Evolutionary conservation across 92 coral and sea anemone species (phyloP).

Genomic region (Porites cylindrica): DNA sequence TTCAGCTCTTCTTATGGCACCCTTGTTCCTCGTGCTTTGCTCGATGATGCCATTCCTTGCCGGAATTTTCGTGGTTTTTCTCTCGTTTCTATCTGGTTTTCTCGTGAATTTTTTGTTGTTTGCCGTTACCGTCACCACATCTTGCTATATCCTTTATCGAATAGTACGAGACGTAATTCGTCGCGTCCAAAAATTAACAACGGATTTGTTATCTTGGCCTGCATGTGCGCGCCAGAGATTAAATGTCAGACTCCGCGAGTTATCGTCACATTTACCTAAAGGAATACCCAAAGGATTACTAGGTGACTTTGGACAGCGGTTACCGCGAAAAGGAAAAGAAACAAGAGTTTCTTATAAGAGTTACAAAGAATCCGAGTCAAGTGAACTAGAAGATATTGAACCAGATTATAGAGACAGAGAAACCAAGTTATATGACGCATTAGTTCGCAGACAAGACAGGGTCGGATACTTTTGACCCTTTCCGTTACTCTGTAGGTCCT

Average conservation of each 20-base stretch:
- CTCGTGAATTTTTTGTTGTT: not conserved
- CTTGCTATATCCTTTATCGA: slow-evolving; percentile 1
- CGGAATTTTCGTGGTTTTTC: not conserved
- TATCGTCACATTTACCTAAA: slow-evolving; percentile 13
- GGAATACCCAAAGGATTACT: slow-evolving; percentile 1
- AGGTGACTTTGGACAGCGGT: slow-evolving; percentile 1
- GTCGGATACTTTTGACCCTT: slow-evolving; percentile 39
- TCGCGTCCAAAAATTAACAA: not conserved
- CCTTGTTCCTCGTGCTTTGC: not conserved
- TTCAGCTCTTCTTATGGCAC: not conserved
- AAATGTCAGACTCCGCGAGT: not conserved
- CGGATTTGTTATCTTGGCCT: not conserved
- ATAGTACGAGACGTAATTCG: not conserved
- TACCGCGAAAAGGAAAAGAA: not conserved
- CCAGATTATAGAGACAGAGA: slow-evolving; percentile 52
- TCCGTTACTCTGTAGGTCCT: not conserved
- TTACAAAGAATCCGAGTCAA: not conserved
- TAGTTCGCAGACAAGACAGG: slow-evolving; percentile 15
- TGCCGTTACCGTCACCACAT: not conserved
- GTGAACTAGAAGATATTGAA: slow-evolving; percentile 49
- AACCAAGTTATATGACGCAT: slow-evolving; percentile 39
- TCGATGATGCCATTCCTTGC: slow-evolving; percentile 10
- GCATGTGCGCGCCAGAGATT: not conserved
- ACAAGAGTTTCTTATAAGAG: not conserved
- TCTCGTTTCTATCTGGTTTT: slow-evolving; percentile 14